Evolutionary conservation across 2,797 vertebrate genomes (phyloP).

Genomic region (Acipenser oxyrinchus): DNA sequence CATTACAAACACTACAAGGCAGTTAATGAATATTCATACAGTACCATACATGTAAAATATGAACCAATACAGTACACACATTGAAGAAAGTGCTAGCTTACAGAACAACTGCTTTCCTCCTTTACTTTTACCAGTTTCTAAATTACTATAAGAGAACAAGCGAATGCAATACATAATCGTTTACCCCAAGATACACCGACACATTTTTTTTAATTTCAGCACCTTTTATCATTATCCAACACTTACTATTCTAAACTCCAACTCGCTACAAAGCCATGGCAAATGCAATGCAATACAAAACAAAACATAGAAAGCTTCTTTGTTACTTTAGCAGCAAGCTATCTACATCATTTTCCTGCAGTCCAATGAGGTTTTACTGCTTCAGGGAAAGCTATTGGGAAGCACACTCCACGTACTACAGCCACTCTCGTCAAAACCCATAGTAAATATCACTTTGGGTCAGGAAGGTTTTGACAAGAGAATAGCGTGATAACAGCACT

Average conservation of each 20-base stretch:
- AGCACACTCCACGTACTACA: too few species aligned
- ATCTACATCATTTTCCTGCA: slow-evolving; percentile 43
- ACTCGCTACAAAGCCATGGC: slow-evolving; percentile 36
- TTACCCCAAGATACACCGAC: slow-evolving; percentile 60
- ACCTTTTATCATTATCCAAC: slow-evolving; percentile 46
- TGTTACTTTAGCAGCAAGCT: slow-evolving; percentile 48
- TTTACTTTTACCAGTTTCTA: slow-evolving; percentile 54
- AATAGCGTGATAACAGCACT: too few species aligned
- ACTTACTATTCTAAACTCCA: slow-evolving; percentile 40
- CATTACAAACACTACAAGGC: slow-evolving; percentile 86
- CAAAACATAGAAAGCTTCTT: slow-evolving; percentile 38
- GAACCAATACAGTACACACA: slow-evolving; percentile 83
- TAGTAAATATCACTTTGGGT: too few species aligned
- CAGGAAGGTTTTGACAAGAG: too few species aligned
- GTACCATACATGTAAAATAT: slow-evolving; percentile 86
- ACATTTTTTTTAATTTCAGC: slow-evolving; percentile 37
- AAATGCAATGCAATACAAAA: slow-evolving; percentile 37
- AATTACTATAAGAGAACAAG: slow-evolving; percentile 57
- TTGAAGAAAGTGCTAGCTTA: slow-evolving; percentile 86
- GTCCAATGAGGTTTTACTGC: not conserved
- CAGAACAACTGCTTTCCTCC: slow-evolving; percentile 72
- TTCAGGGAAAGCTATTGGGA: not conserved
- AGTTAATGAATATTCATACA: slow-evolving; percentile 88
- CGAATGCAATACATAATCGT: slow-evolving; percentile 54
- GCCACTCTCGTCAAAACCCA: too few species aligned